Evolutionary conservation across 2,888 invertebrate species (phyloP).

Genomic region (Ormyrus nitidulus): DNA sequence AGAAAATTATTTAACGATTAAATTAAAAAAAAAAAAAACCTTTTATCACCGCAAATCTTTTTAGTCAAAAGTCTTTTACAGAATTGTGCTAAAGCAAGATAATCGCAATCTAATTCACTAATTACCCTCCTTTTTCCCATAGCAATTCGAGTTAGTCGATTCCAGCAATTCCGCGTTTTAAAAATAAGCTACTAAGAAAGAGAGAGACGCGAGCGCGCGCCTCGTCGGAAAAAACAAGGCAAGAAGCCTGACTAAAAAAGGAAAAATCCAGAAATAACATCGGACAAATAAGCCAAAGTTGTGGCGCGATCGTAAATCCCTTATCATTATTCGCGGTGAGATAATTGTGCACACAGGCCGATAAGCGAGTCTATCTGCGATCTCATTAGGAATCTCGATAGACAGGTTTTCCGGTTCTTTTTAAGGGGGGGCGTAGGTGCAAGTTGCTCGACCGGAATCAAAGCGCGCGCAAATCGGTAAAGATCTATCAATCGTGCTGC

Average conservation of each 20-base stretch:
- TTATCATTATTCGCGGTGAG: slow-evolving; percentile 43
- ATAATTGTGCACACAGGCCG: slow-evolving; percentile 15
- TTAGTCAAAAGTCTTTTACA: no score
- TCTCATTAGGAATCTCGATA: slow-evolving; percentile 54
- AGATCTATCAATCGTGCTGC: background rate
- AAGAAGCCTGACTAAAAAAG: slow-evolving; percentile 18
- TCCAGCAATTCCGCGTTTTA: slow-evolving; percentile 7
- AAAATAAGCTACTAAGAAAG: slow-evolving; percentile 3
- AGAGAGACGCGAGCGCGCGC: background rate
- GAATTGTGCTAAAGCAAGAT: background rate
- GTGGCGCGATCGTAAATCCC: slow-evolving; percentile 33
- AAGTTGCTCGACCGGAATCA: slow-evolving; percentile 57
- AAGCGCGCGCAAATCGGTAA: background rate
- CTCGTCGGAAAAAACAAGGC: background rate
- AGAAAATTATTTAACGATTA: no score
- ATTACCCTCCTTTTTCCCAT: slow-evolving; percentile 4
- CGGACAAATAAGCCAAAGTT: slow-evolving; percentile 15
- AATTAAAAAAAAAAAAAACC: no score
- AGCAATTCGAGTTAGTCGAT: background rate
- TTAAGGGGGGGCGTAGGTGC: slow-evolving; percentile 57
- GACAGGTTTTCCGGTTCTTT: slow-evolving; percentile 50
- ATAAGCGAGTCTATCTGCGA: slow-evolving; percentile 28
- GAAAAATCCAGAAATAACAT: slow-evolving; percentile 27
- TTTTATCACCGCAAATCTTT: no score
- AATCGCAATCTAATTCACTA: slow-evolving; percentile 22